Conservation (phyloP, 2,113 vertebrate species). For the Monopterus albus region DNA sequence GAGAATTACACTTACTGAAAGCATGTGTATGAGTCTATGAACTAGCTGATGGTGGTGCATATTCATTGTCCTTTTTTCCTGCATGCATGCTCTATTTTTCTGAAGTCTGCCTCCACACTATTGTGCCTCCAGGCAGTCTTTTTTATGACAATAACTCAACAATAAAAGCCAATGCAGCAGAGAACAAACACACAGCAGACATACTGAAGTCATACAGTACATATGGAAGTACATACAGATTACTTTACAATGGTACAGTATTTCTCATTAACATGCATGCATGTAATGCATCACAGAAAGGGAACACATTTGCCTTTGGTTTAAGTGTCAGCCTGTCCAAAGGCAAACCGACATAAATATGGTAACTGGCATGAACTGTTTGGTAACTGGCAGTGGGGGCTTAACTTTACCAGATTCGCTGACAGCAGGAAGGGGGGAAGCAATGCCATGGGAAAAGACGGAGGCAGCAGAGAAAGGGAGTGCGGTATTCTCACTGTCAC, state of each 20-base stretch:
- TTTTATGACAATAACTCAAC: not conserved
- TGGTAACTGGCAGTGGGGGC: slow-evolving; percentile 50
- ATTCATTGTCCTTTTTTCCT: slow-evolving; percentile 2
- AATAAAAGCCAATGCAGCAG: not conserved
- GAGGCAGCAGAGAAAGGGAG: slow-evolving; percentile 83
- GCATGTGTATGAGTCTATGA: slow-evolving; percentile 2
- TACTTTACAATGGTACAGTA: slow-evolving; percentile 1
- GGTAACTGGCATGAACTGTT: slow-evolving; percentile 49
- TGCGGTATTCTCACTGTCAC: slow-evolving; percentile 84
- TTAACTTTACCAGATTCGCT: slow-evolving; percentile 86
- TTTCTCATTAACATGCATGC: slow-evolving; percentile 14
- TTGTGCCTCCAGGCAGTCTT: not conserved
- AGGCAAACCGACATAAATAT: slow-evolving; percentile 45
- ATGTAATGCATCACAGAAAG: slow-evolving; percentile 36
- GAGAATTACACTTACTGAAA: slow-evolving; percentile 42
- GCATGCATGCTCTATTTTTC: too few species aligned
- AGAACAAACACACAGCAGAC: slow-evolving; percentile 28
- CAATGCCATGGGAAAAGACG: slow-evolving; percentile 83
- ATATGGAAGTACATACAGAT: slow-evolving; percentile 9
- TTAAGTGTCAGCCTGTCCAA: slow-evolving; percentile 19
- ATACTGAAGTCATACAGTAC: slow-evolving; percentile 14
- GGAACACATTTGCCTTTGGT: slow-evolving; percentile 27
- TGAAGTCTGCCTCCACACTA: not conserved
- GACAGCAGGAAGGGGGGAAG: slow-evolving; percentile 83
- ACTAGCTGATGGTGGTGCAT: not conserved